phyloP scores from a whole-genome alignment of 2,113 vertebrate genomes.

The Aythya baeri region DNA sequence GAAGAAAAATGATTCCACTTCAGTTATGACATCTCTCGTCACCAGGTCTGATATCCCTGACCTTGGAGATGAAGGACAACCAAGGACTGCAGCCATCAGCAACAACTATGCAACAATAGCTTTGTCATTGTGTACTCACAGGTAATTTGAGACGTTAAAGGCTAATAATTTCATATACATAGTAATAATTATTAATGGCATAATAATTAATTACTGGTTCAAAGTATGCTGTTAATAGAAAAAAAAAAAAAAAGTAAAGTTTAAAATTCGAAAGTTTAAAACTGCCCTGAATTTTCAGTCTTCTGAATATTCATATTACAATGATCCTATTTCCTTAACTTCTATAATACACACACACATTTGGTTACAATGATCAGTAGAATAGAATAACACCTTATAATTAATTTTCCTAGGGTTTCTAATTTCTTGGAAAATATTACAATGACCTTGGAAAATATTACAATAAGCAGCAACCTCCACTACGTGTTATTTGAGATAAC shows the following conservation, averaged over 20 bases:
- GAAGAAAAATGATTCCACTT: not conserved
- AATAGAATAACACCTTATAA: not conserved
- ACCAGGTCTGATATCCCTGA: not conserved
- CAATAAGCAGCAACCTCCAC: not conserved
- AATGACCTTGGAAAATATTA: not conserved
- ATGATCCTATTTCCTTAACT: not conserved
- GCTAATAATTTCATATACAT: not conserved
- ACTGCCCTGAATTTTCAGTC: not conserved
- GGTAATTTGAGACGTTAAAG: not conserved
- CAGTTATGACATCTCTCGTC: not conserved
- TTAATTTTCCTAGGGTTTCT: not conserved
- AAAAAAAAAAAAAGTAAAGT: not conserved
- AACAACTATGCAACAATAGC: not conserved
- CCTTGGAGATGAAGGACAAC: not conserved
- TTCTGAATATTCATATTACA: not conserved
- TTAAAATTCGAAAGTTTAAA: not conserved
- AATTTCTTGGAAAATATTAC: not conserved
- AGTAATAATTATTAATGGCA: not conserved
- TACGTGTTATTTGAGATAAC: not conserved
- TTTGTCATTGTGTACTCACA: not conserved
- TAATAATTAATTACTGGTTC: not conserved
- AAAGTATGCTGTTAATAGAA: not conserved
- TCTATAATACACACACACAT: not conserved
- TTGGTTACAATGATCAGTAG: not conserved
- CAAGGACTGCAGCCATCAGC: not conserved